These are phyloP conservation scores for Aleiodes alternator DNA, from an alignment of 2,888 invertebrate species.

Conservation along the genomic window DNA sequence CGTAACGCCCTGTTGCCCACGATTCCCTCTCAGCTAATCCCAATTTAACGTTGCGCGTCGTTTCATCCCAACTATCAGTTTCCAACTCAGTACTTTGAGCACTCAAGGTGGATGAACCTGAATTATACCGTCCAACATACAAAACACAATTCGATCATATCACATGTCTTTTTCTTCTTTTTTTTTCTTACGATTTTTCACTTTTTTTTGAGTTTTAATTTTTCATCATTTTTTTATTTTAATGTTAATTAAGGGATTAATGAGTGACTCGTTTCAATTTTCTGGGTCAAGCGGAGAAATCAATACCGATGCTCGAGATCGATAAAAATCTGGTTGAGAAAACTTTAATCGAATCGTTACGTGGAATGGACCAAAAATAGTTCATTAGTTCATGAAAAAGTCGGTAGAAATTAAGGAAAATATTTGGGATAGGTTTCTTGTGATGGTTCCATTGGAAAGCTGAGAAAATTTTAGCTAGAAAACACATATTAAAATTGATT, in stretches of 20 bases:
- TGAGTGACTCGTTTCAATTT: background rate
- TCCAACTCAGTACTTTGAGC: constrained; percentile 34
- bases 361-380: too few species aligned
- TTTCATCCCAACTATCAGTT: constrained; percentile 30
- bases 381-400: too few species aligned
- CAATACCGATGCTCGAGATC: constrained; percentile 35
- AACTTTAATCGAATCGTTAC: too few species aligned
- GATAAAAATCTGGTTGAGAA: constrained; percentile 52
- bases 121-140: background rate
- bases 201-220: background rate
- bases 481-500: too few species aligned
- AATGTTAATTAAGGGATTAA: constrained; percentile 11
- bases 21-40: constrained; percentile 54
- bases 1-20: constrained; percentile 42
- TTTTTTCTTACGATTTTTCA: background rate
- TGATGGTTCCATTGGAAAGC: too few species aligned
- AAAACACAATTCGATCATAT: constrained; percentile 8
- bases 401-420: too few species aligned
- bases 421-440: too few species aligned
- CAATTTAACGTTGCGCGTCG: constrained; percentile 58
- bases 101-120: constrained; percentile 30
- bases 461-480: too few species aligned
- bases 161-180: background rate
- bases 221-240: background rate
- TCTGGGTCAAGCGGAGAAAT: constrained; percentile 18